These are phyloP conservation scores for Drosophila nebulosa DNA, from an alignment of 1,140 invertebrate genomes.

Conservation along the genomic window DNA sequence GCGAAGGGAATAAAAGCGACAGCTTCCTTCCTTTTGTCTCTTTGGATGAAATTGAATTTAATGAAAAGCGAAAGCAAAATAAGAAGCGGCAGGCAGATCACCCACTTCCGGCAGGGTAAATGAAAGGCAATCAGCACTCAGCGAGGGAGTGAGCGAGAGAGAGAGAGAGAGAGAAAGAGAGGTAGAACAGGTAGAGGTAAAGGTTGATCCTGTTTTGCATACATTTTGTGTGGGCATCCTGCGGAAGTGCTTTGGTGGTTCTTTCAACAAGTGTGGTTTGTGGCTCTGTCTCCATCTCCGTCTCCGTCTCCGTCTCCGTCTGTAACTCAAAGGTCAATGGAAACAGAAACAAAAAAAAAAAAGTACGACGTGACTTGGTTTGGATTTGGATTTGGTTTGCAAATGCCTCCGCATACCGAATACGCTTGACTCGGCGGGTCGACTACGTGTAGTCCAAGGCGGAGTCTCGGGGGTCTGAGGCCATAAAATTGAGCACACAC, in stretches of 20 bases:
- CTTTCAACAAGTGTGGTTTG: too few relatives aligned
- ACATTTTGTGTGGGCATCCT: constrained; percentile 2
- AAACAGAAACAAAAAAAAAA: too few relatives aligned
- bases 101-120: constrained; percentile 64
- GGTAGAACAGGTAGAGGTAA: constrained; percentile 35
- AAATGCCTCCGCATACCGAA: constrained; percentile 38
- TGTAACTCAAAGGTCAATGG: background rate
- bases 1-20: constrained; percentile 57
- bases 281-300: background rate
- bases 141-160: constrained; percentile 3
- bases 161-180: background rate
- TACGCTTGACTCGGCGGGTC: constrained; percentile 48
- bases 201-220: constrained; percentile 35
- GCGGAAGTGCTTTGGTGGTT: background rate
- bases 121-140: constrained; percentile 9
- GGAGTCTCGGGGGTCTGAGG: too few relatives aligned
- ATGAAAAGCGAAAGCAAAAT: constrained; percentile 72
- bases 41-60: constrained; percentile 73
- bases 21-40: constrained; percentile 58
- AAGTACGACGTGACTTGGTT: constrained; percentile 28
- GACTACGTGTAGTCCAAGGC: too few relatives aligned
- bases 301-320: background rate
- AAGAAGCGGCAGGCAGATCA: constrained; percentile 32
- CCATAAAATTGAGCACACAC: constrained; percentile 39
- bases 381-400: constrained; percentile 61